Evolutionary conservation across 2,113 vertebrate species (phyloP).

Genomic region (Oreochromis tanganicae): DNA sequence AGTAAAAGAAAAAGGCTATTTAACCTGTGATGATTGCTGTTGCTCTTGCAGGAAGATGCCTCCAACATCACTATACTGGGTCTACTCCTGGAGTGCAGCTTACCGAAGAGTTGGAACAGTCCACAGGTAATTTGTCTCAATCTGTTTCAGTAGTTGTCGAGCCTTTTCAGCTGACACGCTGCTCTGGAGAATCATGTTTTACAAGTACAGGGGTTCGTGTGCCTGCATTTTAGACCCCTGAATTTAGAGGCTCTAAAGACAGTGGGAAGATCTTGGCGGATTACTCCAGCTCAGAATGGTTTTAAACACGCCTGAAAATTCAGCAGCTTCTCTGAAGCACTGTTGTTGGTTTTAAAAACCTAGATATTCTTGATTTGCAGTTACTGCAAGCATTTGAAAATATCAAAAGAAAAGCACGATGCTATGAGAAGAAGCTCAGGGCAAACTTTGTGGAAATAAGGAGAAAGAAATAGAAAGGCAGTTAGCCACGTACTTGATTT

Average conservation of each 20-base stretch:
- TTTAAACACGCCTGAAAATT: not conserved
- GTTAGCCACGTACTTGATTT: not conserved
- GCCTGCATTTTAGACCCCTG: not conserved
- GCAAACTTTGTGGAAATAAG: not conserved
- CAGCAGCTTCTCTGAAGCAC: not conserved
- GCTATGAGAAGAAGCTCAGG: not conserved
- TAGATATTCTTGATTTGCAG: not conserved
- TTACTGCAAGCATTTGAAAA: not conserved
- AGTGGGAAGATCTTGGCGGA: not conserved
- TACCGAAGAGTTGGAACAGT: constrained; percentile 77
- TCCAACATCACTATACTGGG: constrained; percentile 85
- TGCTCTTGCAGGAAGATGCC: constrained; percentile 79
- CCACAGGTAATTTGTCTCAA: constrained; percentile 76
- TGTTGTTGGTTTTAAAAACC: not conserved
- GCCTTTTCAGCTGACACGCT: not conserved
- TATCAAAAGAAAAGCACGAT: not conserved
- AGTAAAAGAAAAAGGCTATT: not conserved
- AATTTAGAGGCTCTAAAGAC: not conserved
- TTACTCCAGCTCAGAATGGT: not conserved
- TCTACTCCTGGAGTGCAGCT: constrained; percentile 86
- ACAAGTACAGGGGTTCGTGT: not conserved
- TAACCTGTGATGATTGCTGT: not conserved
- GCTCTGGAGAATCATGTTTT: not conserved
- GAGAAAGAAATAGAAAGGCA: not conserved
- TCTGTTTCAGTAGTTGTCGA: not conserved